Evolutionary conservation across 2,888 invertebrate species (phyloP).

Genomic region (Liposcelis brunnea): DNA sequence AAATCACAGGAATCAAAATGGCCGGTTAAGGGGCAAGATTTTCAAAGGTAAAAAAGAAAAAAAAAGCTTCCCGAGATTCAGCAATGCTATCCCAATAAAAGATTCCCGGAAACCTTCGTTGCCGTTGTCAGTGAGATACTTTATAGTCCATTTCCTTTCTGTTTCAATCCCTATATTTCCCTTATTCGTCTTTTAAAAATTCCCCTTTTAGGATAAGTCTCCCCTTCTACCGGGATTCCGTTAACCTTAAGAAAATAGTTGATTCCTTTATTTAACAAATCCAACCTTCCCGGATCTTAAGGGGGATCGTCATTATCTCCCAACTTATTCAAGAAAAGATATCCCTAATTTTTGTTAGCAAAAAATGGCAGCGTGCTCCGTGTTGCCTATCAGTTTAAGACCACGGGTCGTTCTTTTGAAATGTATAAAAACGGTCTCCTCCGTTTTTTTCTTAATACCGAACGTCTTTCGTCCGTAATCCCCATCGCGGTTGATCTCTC

Average conservation of each 20-base stretch:
- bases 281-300: too few relatives aligned
- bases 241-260: not conserved
- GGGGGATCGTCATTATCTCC: not conserved
- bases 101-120: not conserved
- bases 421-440: too few relatives aligned
- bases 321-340: conserved; percentile 9
- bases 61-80: too few relatives aligned
- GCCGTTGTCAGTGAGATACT: conserved; percentile 1
- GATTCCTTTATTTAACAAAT: not conserved
- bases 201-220: conserved; percentile 1
- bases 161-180: not conserved
- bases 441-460: too few relatives aligned
- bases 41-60: too few relatives aligned
- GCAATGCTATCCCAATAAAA: too few relatives aligned
- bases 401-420: too few relatives aligned
- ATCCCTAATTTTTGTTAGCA: conserved; percentile 8
- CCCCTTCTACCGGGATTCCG: not conserved
- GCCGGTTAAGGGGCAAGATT: too few relatives aligned
- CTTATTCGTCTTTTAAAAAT: conserved; percentile 5
- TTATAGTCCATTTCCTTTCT: not conserved
- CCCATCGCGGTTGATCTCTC: too few relatives aligned
- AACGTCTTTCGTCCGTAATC: too few relatives aligned
- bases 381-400: too few relatives aligned
- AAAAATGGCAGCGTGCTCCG: conserved; percentile 7
- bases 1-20: too few relatives aligned